Percentiles rank a stretch among this genome's conserved stretches.
Conservation (phyloP, 1,140 invertebrate genomes). For the Protaetia brevitarsis region DNA sequence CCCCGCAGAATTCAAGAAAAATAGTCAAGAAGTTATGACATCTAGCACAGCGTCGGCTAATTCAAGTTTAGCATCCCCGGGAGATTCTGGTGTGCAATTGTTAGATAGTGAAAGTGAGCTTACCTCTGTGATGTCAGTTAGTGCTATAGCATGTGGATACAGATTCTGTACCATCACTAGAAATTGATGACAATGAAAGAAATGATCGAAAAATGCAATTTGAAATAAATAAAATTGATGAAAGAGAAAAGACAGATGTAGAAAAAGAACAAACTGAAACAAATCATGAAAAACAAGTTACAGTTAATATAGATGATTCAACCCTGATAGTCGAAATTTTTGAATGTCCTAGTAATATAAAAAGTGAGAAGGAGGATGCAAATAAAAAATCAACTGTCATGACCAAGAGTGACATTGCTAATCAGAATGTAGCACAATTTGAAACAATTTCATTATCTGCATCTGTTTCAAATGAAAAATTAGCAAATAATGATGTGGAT, state of each 20-base stretch:
- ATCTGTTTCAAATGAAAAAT: neutral
- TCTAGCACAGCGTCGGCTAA: conserved; percentile 43
- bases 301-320: conserved; percentile 27
- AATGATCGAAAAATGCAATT: conserved; percentile 21
- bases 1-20: conserved; percentile 11
- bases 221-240: conserved; percentile 2
- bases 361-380: neutral
- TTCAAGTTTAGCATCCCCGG: conserved; percentile 47
- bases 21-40: conserved; percentile 36
- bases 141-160: conserved; percentile 48
- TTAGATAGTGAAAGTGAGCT: conserved; percentile 56
- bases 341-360: conserved; percentile 1
- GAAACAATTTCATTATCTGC: conserved; percentile 11
- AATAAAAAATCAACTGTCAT: conserved; percentile 41
- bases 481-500: conserved; percentile 33
- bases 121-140: conserved; percentile 53
- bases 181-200: conserved; percentile 24
- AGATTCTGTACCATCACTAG: conserved; percentile 29
- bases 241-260: conserved; percentile 18
- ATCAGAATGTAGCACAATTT: conserved; percentile 54
- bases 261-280: conserved; percentile 1
- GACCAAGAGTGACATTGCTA: conserved; percentile 57
- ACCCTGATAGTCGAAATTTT: conserved; percentile 21
- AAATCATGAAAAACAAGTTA: conserved; percentile 2
- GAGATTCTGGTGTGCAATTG: conserved; percentile 54